phyloP scores from a whole-genome alignment of 2,888 invertebrate genomes.

The Chrysolina americana region DNA sequence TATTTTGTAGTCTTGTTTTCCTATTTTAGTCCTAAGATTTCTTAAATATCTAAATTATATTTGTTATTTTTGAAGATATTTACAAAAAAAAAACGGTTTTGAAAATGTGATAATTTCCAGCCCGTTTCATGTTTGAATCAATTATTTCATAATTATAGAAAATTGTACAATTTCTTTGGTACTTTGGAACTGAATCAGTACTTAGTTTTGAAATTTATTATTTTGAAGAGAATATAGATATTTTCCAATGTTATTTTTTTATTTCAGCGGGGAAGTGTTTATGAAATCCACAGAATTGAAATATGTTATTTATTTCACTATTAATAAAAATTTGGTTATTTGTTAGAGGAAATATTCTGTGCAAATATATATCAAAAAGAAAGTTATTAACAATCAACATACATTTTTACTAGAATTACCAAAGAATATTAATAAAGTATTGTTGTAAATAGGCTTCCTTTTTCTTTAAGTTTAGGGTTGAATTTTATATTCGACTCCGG shows the following conservation, averaged over 20 bases:
- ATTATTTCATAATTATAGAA: neutral
- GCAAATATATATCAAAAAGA: no score
- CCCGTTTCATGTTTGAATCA: neutral
- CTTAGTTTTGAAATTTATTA: neutral
- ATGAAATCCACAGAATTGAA: neutral
- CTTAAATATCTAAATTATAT: no score
- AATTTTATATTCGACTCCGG: neutral
- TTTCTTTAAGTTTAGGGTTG: no score
- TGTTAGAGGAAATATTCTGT: neutral
- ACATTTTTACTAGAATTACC: neutral
- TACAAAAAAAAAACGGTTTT: no score
- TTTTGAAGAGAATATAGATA: no score
- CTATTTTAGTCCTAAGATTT: no score
- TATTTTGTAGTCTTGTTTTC: constrained; percentile 1
- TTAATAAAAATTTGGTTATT: neutral
- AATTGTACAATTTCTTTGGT: neutral
- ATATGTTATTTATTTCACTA: neutral
- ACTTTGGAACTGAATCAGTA: neutral
- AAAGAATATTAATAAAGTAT: neutral
- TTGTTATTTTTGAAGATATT: no score
- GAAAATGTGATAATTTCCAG: neutral
- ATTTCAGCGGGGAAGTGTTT: neutral
- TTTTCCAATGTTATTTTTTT: neutral
- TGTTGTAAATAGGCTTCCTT: no score
- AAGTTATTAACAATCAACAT: no score